These are phyloP conservation scores for Betta splendens DNA, from an alignment of 2,797 vertebrate species.

Conservation along the genomic window DNA sequence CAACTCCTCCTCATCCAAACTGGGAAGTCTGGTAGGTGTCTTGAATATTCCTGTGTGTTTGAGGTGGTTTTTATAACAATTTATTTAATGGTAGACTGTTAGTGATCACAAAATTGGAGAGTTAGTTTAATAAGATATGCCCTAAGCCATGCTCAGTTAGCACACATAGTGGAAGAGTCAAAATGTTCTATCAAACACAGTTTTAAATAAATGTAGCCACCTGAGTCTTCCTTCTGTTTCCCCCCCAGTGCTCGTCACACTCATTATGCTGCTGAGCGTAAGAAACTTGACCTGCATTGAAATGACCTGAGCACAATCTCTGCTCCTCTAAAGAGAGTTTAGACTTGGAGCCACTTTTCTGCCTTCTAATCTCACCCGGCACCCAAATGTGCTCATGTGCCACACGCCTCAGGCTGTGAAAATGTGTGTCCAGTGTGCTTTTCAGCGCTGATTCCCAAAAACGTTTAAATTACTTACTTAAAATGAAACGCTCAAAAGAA, in stretches of 20 bases:
- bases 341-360: background rate
- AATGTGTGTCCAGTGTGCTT: background rate
- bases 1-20: constrained; percentile 94
- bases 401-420: constrained; percentile 7
- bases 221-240: background rate
- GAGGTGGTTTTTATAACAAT: background rate
- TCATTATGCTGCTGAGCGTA: background rate
- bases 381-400: background rate
- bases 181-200: no score
- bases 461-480: no score
- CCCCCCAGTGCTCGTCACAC: background rate
- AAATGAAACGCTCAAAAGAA: background rate
- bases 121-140: no score
- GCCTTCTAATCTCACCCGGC: constrained; percentile 4
- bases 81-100: no score
- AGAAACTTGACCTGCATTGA: background rate
- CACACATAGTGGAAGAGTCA: no score
- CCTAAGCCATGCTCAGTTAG: no score
- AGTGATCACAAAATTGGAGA: no score
- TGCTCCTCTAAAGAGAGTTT: background rate
- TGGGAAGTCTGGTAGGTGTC: constrained; percentile 92
- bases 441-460: background rate
- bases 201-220: background rate
- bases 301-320: background rate
- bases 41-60: background rate